A percentile compares a stretch with the other conserved stretches of the same genome.
Evolutionary conservation across 2,797 vertebrate species (phyloP).

Genomic region (Protosalanx chinensis): DNA sequence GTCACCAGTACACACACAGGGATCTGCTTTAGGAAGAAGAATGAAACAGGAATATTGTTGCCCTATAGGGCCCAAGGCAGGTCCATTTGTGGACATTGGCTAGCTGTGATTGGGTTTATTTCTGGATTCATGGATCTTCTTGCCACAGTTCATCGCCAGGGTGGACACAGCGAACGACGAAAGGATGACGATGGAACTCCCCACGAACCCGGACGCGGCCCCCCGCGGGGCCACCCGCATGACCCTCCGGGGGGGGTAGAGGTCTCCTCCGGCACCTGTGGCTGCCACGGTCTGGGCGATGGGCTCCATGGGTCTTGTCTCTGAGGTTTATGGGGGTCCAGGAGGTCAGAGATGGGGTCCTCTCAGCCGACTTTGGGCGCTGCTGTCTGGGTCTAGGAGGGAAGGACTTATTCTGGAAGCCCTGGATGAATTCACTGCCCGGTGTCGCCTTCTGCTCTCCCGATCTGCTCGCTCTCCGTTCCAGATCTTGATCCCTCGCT

Average conservation of each 20-base stretch:
- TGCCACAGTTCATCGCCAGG: constrained; percentile 74
- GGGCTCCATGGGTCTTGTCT: constrained; percentile 56
- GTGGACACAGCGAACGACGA: constrained; percentile 68
- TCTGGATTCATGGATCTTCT: constrained; percentile 62
- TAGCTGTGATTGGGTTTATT: constrained; percentile 49
- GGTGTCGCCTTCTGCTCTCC: constrained; percentile 11
- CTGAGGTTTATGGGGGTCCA: not conserved
- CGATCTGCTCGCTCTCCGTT: not conserved
- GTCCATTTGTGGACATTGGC: constrained; percentile 2
- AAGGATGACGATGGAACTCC: constrained; percentile 70
- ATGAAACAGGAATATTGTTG: not conserved
- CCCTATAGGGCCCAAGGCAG: constrained; percentile 9
- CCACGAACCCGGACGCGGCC: constrained; percentile 72
- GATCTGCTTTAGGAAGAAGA: not conserved
- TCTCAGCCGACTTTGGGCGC: not conserved
- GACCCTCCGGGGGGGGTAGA: constrained; percentile 43
- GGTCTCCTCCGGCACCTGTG: constrained; percentile 39
- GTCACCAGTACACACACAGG: not conserved
- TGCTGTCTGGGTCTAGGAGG: not conserved
- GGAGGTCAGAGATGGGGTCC: constrained; percentile 9
- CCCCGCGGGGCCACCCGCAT: constrained; percentile 51
- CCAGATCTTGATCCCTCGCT: constrained; percentile 7
- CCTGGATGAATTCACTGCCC: constrained; percentile 2
- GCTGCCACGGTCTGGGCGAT: constrained; percentile 29
- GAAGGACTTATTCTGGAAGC: constrained; percentile 12